Base-by-base conservation (phyloP, 2,797 vertebrate genomes). In the Hemitrygon akajei region DNA sequence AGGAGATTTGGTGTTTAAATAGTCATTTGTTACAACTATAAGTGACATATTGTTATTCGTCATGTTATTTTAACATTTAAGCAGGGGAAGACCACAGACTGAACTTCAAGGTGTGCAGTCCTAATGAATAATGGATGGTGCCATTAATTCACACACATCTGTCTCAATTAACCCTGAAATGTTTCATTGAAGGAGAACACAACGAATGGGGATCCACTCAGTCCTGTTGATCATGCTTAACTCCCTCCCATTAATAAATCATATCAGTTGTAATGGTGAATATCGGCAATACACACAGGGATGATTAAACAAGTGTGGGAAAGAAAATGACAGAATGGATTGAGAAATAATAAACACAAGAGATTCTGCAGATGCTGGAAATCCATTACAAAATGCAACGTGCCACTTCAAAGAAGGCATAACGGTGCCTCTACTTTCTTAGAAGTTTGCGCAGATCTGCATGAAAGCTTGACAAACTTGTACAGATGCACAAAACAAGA, bases 141-240 rank as follows among this genome's bases (percentile, higher is more conserved):
- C 11, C 71, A 76, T 93, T 93, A 93, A 93, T 75, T 93, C 16
- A 71, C 40, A 93, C 71, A 58, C 27, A 76, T 75, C 71, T 58
- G 91, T 76, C 91, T 93, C 91, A 56, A 93, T 76, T 93, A 93
- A 93, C 91, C 71, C 69, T 76, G 71, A n/a, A 93, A 93, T 93
- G 40, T 93, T 73, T 93, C 76, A 93, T 93, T 93, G 47, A 71
- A 92, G 91, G 22, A 92, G 30, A 92, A 92, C 34, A 47, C 69
- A 76, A 4, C 11, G 27, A 76, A 75, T 71, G 18, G 27, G 14
- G 27, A 47, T 93, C 75, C 66, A 73, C 34, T 34, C 37, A 40
- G 3, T 25, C 89, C 69, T 71, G 22, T 91, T 25, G 47, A 40
- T 75, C 27, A 0, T 71, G 27, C 76, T 76, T 47, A 93, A n/a